Percentiles rank a stretch among this genome's conserved stretches.
Conservation (phyloP, 2,797 vertebrate genomes). For the Intellagama lesueurii region DNA sequence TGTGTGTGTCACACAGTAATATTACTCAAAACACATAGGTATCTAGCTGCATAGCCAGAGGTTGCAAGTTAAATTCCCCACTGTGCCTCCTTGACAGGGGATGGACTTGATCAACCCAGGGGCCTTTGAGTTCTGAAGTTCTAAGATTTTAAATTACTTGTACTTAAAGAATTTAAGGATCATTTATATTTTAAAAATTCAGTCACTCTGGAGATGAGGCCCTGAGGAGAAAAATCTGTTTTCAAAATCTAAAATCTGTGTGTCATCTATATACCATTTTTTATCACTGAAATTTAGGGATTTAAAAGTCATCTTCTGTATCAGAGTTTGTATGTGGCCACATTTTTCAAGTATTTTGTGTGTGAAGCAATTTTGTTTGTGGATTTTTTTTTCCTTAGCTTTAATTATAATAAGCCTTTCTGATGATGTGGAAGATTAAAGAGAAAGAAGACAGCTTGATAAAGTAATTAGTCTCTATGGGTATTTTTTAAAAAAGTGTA, state of each 20-base stretch:
- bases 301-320: background rate
- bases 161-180: background rate
- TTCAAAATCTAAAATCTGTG: background rate
- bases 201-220: background rate
- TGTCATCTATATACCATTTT: background rate
- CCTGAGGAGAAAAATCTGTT: background rate
- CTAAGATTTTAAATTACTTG: background rate
- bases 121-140: no score
- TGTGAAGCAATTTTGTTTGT: background rate
- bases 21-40: background rate
- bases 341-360: background rate
- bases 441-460: constrained; percentile 6
- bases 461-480: constrained; percentile 37
- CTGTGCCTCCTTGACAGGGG: no score
- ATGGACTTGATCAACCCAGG: no score
- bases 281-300: background rate
- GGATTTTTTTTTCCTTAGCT: background rate
- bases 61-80: no score
- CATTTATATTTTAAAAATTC: background rate
- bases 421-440: constrained; percentile 26
- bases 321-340: background rate
- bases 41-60: no score
- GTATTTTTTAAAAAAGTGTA: background rate
- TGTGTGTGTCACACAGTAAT: background rate
- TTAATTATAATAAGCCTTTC: constrained; percentile 29